A percentile compares a stretch with the other conserved stretches of the same genome.
Conservation (phyloP, 2,888 invertebrate genomes). For the Stenurella melanura region DNA sequence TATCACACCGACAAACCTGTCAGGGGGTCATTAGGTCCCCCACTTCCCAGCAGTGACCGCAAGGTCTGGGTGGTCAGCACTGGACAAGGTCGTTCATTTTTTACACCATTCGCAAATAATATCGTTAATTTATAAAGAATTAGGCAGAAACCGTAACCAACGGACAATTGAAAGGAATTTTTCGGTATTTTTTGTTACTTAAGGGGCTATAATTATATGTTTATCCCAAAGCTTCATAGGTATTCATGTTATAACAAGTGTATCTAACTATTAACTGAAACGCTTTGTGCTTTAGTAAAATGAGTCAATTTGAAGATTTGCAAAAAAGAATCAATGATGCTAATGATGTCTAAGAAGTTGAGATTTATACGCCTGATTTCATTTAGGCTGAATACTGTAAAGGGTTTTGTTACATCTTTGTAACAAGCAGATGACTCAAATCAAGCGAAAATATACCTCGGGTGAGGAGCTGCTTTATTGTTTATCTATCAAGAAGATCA, state of each 20-base stretch:
- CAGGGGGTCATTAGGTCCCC: conserved; percentile 41
- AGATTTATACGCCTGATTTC: conserved; percentile 55
- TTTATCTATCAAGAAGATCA: conserved; percentile 7
- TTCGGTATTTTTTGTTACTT: conserved; percentile 33
- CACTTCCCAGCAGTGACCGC: conserved; percentile 53
- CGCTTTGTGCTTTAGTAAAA: conserved; percentile 53
- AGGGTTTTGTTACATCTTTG: conserved; percentile 26
- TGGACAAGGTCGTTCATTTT: conserved; percentile 51
- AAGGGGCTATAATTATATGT: conserved; percentile 35
- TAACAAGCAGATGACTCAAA: conserved; percentile 32
- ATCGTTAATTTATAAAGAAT: conserved; percentile 36
- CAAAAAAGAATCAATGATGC: conserved; percentile 31
- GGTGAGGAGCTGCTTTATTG: conserved; percentile 21
- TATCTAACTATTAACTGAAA: conserved; percentile 53
- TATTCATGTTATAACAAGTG: conserved; percentile 57
- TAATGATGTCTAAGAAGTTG: conserved; percentile 39
- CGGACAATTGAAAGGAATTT: conserved; percentile 30
- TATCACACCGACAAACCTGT: conserved; percentile 54
- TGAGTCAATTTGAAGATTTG: conserved; percentile 57
- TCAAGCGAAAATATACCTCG: conserved; percentile 27
- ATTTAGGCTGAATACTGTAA: conserved; percentile 27
- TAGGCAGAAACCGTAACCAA: conserved; percentile 37
- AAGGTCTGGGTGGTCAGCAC: conserved; percentile 57
- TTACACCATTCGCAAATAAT: conserved; percentile 35
- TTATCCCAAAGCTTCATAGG: conserved; percentile 36